phyloP scores from a whole-genome alignment of 2,113 vertebrate species.

The Malurus elegans region DNA sequence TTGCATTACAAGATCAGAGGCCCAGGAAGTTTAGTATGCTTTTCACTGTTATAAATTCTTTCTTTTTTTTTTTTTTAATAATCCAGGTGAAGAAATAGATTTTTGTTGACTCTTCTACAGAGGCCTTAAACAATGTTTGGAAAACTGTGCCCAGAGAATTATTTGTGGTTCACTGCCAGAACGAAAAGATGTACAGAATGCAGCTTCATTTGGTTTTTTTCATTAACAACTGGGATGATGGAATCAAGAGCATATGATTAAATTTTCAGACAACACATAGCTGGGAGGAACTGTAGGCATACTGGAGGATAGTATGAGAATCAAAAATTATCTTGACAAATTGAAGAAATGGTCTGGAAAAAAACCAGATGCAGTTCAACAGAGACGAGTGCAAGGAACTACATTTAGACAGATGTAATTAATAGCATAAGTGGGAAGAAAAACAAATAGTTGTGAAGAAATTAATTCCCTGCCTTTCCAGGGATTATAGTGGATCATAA shows the following conservation, averaged over 20 bases:
- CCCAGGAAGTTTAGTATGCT: not conserved
- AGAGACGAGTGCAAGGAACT: not conserved
- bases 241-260: constrained; percentile 46
- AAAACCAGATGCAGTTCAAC: not conserved
- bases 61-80: not conserved
- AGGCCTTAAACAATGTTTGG: not conserved
- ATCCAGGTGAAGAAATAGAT: not conserved
- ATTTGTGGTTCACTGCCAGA: not conserved
- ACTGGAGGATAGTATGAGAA: not conserved
- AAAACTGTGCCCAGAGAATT: constrained; percentile 3
- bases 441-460: not conserved
- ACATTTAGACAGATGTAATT: constrained; percentile 9
- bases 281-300: not conserved
- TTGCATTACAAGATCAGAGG: not conserved
- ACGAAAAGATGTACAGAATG: not conserved
- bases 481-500: not conserved
- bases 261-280: constrained; percentile 47
- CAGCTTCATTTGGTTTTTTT: not conserved
- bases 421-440: not conserved
- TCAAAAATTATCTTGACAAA: constrained; percentile 35
- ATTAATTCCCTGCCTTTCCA: not conserved
- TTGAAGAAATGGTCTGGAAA: constrained; percentile 31
- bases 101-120: not conserved
- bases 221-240: constrained; percentile 19
- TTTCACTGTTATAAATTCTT: not conserved